phyloP scores from a whole-genome alignment of 2,797 vertebrate genomes.

The Calcarius lapponicus region DNA sequence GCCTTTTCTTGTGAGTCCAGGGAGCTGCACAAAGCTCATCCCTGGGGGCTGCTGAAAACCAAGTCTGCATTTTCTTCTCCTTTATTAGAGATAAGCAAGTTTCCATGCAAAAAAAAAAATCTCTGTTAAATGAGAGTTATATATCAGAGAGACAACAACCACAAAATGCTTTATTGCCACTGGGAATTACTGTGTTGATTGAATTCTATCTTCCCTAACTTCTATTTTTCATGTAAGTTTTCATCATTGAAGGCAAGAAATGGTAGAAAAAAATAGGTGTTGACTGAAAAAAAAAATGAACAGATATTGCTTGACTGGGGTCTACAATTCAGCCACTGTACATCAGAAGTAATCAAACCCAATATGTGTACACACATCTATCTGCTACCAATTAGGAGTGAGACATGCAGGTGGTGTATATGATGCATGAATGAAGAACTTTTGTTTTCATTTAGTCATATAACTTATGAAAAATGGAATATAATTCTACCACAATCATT shows the following conservation, averaged over 20 bases:
- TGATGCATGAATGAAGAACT: background rate
- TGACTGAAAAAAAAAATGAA: background rate
- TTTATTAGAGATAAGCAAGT: background rate
- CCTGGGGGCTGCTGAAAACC: background rate
- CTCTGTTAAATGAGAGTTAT: background rate
- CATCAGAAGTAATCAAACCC: background rate
- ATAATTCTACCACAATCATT: background rate
- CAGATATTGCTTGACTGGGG: background rate
- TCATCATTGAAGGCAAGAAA: background rate
- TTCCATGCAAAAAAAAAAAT: background rate
- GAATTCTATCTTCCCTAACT: background rate
- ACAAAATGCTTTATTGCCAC: constrained; percentile 7
- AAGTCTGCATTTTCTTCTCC: background rate
- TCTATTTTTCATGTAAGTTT: background rate
- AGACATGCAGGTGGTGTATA: background rate
- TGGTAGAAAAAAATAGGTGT: background rate
- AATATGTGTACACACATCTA: background rate
- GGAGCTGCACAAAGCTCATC: background rate
- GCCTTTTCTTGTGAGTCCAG: background rate
- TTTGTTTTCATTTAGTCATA: background rate
- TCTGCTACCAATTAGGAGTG: background rate
- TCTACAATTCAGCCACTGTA: background rate
- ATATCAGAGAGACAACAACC: background rate
- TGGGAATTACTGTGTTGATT: constrained; percentile 1
- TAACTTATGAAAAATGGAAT: background rate